phyloP scores from a whole-genome alignment of 2,113 vertebrate genomes.

The Entomyzon cyanotis region DNA sequence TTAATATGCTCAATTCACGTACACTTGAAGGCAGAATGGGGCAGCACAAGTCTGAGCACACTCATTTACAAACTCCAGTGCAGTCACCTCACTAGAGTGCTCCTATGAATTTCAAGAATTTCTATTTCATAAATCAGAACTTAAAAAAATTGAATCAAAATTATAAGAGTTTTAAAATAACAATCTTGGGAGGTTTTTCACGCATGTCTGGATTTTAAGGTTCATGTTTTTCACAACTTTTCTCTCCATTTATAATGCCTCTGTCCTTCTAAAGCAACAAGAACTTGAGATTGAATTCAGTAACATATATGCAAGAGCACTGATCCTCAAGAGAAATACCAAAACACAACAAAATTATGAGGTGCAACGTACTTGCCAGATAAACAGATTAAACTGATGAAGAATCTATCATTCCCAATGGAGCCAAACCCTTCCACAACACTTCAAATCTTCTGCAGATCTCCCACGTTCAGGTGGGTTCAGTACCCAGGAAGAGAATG shows the following conservation, averaged over 20 bases:
- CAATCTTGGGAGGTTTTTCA: neutral
- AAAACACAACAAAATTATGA: neutral
- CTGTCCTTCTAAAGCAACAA: neutral
- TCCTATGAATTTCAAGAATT: neutral
- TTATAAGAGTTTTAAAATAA: neutral
- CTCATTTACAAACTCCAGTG: neutral
- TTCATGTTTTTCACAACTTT: neutral
- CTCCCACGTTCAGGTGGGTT: accelerated
- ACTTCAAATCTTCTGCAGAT: neutral
- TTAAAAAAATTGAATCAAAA: neutral
- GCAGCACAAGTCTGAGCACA: neutral
- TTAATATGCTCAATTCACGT: accelerated
- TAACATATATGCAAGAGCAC: neutral
- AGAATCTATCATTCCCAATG: neutral
- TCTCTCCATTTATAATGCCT: neutral
- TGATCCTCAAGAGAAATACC: neutral
- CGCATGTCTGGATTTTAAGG: neutral
- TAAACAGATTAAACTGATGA: neutral
- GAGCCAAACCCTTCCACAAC: neutral
- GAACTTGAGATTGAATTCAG: neutral
- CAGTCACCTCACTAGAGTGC: neutral
- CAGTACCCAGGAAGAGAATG: neutral
- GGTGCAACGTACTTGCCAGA: neutral
- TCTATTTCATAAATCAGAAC: neutral
- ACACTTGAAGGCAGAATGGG: neutral